A percentile compares a stretch with the other conserved stretches of the same genome.
Conservation (phyloP, 2,113 vertebrate species). For the Gymnogyps californianus region DNA sequence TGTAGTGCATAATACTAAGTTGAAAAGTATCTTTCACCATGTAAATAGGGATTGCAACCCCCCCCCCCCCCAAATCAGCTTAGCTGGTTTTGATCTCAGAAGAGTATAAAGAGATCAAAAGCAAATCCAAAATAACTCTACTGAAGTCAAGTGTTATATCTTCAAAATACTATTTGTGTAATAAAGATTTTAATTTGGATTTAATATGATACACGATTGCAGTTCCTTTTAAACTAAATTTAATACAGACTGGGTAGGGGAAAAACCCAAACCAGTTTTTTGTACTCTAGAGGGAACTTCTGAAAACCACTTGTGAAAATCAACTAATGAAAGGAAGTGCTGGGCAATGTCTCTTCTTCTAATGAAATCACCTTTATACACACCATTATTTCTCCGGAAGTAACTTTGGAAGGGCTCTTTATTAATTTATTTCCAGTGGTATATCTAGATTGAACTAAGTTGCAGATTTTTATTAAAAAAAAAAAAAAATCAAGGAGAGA, state of each 20-base stretch:
- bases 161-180: slow-evolving; percentile 15
- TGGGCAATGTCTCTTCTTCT: neutral
- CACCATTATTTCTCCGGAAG: neutral
- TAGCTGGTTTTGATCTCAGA: slow-evolving; percentile 2
- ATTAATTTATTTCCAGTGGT: neutral
- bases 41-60: neutral
- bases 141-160: neutral
- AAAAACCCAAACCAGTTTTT: neutral
- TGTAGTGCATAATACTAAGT: neutral
- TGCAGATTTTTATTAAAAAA: neutral
- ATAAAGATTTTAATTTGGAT: neutral
- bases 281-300: neutral
- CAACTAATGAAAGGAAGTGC: neutral
- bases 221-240: neutral
- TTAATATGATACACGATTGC: neutral
- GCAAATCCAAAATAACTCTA: slow-evolving; percentile 32
- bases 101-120: slow-evolving; percentile 42
- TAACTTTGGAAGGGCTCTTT: neutral
- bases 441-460: neutral
- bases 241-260: neutral
- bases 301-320: neutral
- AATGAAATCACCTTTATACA: neutral
- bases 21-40: neutral
- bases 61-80: neutral
- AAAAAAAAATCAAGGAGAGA: neutral